A percentile compares a stretch with the other conserved stretches of the same genome.
Evolutionary conservation across 2,888 invertebrate genomes (phyloP).

Genomic region (Oscheius sp.): DNA sequence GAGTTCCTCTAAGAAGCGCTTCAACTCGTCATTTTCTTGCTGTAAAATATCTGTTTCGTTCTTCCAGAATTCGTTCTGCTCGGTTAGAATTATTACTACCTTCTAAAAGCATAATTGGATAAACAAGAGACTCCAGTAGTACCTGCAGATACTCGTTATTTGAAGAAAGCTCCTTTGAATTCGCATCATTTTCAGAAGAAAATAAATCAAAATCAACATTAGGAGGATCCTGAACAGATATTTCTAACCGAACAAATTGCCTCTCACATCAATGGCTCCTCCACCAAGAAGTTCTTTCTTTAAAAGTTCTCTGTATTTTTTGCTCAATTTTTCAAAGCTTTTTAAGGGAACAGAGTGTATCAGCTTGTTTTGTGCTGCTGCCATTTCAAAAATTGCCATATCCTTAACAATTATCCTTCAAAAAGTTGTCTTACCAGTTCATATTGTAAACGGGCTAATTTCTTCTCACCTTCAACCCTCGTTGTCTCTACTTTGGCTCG

Average conservation of each 20-base stretch:
- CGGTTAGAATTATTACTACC: constrained; percentile 51
- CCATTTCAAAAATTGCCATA: constrained; percentile 54
- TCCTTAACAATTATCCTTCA: constrained; percentile 34
- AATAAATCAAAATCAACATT: constrained; percentile 1
- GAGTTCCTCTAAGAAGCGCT: constrained; percentile 60
- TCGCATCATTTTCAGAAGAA: background rate
- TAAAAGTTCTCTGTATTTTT: constrained; percentile 48
- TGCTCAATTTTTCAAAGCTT: constrained; percentile 49
- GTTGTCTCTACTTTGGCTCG: constrained; percentile 1
- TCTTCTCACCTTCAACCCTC: background rate
- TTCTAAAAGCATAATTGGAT: constrained; percentile 33
- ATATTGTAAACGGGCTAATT: constrained; percentile 28
- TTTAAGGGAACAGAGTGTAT: constrained; percentile 56
- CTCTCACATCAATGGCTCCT: constrained; percentile 19
- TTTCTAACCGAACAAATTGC: background rate
- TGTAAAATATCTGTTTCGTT: constrained; percentile 51
- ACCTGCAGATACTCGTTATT: constrained; percentile 43
- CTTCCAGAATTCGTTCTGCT: constrained; percentile 59
- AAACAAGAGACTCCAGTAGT: background rate
- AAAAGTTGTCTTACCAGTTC: constrained; percentile 18
- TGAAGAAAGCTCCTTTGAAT: constrained; percentile 33
- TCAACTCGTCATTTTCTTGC: constrained; percentile 57
- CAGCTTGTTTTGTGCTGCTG: constrained; percentile 57
- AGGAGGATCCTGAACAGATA: constrained; percentile 6
- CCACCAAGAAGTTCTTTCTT: constrained; percentile 33